Evolutionary conservation across 2,888 invertebrate species (phyloP), one percentile per base, ranked within the genome.

Genomic region (Coelopa pilipes): DNA sequence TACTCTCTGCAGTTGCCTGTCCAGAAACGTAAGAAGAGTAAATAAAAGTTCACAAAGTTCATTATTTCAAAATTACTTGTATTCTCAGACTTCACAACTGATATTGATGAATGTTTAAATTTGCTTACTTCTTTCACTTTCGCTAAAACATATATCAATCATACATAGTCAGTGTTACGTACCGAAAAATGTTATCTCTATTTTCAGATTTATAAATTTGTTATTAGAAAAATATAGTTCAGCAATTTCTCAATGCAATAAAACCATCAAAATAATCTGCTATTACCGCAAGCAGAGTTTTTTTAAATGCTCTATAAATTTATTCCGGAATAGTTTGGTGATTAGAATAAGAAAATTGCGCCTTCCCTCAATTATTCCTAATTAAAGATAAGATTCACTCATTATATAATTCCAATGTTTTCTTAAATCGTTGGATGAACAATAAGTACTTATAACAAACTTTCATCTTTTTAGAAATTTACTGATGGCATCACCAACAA

Each of bases 401-500:
- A 34, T 34, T 34, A 34, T 7, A 34, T 7, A 4, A 34, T 34
- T 34, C 34, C 7, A 34, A 57, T 19, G 10, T 19, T 19, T 57
- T 17, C 57, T 17, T 59, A 59, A 59, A 59, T 55, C 19, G 13
- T 15, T 15, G 15, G 1, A 13, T 55, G 9, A 53, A 53, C 53
- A 15, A 15, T 55, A 7, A n/a, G 1, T 17, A 15, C 15, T 19
- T 34, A 2, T 34, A 2, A 7, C 34, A 34, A 34, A 4, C 34
- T 34, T 65, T 76, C 74, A 77, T 70, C 57, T 78, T 82, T 82
- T 75, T 88, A 98, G 97, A 88, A 93, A 83, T 96, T 98, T 87
- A 97, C 96, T 77, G 95, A 97, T 90, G 98, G 98, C 62, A 95
- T 96, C 77, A 96, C 97, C 66, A 98, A 98, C 89, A 96, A 95